These are phyloP conservation scores for Monopis laevigella DNA, from an alignment of 2,888 invertebrate species.

Conservation along the genomic window DNA sequence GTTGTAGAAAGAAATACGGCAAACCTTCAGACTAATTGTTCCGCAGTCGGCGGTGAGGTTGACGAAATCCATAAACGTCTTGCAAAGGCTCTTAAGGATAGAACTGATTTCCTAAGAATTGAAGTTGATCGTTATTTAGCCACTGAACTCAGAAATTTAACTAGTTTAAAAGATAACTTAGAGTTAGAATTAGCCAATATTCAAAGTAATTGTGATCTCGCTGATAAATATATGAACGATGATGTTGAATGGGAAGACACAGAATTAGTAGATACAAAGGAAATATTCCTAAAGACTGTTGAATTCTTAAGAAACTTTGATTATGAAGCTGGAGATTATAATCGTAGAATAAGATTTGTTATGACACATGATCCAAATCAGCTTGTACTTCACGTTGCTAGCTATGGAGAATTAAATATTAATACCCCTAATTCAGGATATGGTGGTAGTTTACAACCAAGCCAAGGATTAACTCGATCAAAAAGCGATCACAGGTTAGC, in stretches of 20 bases:
- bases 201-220: constrained; percentile 94
- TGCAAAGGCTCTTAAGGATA: constrained; percentile 88
- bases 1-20: constrained; percentile 89
- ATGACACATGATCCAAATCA: constrained; percentile 94
- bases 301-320: constrained; percentile 96
- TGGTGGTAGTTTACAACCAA: constrained; percentile 64
- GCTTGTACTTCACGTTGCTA: constrained; percentile 85
- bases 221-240: constrained; percentile 93
- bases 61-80: constrained; percentile 91
- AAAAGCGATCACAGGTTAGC: constrained; percentile 94
- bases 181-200: constrained; percentile 96
- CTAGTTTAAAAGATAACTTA: constrained; percentile 90
- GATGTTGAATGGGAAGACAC: constrained; percentile 92
- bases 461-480: constrained; percentile 87
- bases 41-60: constrained; percentile 91
- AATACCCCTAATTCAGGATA: constrained; percentile 70
- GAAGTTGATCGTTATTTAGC: constrained; percentile 94
- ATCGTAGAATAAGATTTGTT: constrained; percentile 83
- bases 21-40: constrained; percentile 88
- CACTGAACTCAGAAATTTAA: constrained; percentile 86
- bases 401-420: constrained; percentile 91
- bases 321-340: constrained; percentile 91
- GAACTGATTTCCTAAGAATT: constrained; percentile 84
- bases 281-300: constrained; percentile 94
- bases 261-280: constrained; percentile 93